These are phyloP conservation scores for Bolborhynchus lineola DNA, from an alignment of 2,113 vertebrate species.

Conservation along the genomic window DNA sequence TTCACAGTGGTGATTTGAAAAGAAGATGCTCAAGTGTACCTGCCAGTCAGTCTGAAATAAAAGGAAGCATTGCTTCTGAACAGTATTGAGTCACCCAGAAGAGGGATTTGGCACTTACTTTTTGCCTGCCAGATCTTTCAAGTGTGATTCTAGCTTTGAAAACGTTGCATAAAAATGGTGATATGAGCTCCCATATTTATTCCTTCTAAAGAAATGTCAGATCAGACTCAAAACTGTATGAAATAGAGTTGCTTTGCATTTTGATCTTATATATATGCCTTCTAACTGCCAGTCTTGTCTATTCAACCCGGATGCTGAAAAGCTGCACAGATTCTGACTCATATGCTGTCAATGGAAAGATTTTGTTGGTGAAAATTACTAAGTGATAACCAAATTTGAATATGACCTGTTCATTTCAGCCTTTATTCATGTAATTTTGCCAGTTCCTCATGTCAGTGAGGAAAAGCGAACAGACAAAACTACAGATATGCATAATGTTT, in stretches of 20 bases:
- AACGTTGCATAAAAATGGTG: neutral
- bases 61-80: neutral
- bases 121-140: neutral
- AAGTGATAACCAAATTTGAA: neutral
- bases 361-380: neutral
- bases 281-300: neutral
- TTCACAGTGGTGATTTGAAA: neutral
- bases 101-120: neutral
- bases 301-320: neutral
- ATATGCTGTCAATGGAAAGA: neutral
- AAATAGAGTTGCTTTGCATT: neutral
- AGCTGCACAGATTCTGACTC: neutral
- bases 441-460: neutral
- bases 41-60: neutral
- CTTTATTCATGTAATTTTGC: neutral
- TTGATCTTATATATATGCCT: neutral
- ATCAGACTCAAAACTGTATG: neutral
- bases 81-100: neutral
- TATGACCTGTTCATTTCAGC: neutral
- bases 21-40: neutral
- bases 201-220: neutral
- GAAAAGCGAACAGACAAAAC: neutral
- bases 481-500: neutral
- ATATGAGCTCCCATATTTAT: neutral
- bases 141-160: neutral